Base-by-base conservation (phyloP, 2,888 invertebrate genomes). In the Cryptocephalus primarius region DNA sequence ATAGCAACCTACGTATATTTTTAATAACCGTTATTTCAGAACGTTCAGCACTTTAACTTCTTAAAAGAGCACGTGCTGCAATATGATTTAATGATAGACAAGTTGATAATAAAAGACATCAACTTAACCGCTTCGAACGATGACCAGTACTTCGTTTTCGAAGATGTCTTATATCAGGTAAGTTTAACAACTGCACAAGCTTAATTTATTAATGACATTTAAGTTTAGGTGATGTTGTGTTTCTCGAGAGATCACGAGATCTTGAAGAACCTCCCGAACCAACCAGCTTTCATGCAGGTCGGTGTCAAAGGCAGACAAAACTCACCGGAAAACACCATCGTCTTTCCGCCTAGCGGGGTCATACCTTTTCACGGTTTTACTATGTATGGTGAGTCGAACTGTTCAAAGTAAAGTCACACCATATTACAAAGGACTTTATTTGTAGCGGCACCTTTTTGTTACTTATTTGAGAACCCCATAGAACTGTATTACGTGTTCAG, bases 291-390 rank as follows among this genome's bases (percentile, higher is more conserved):
- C 1, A 80, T 88, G 55, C 80, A 83, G 48, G 86, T 86, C 1
- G 77, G 82, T 34, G 74, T 89, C 33, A 83, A 87, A 63, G 85
- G 87, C 11, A 83, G 80, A 61, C 77, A 80, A 54, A 74, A 78
- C 1, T 72, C 77, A 1, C 70, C 80, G 6, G 85, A 86, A 58
- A 83, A 78, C 60, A 75, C 82, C 13, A 82, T 88, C 13, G 79
- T 83, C 39, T 92, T 91, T 64, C 95, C 96, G 8, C 95, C 95
- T 1, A 91, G 88, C 65, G 94, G 94, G 1, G 83, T 95, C 34
- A 92, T 96, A 56, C 95, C 95, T 1, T 95, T 94, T 69, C 94
- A 96, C 67, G 95, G 95, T 1, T 94, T 96, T 69, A 88, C 94
- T 13, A 95, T 96, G 95, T 94, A 93, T 68, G 91, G 92, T 92